These are phyloP conservation scores for Epinephelus fuscoguttatus DNA, from an alignment of 2,113 vertebrate species.

Conservation along the genomic window DNA sequence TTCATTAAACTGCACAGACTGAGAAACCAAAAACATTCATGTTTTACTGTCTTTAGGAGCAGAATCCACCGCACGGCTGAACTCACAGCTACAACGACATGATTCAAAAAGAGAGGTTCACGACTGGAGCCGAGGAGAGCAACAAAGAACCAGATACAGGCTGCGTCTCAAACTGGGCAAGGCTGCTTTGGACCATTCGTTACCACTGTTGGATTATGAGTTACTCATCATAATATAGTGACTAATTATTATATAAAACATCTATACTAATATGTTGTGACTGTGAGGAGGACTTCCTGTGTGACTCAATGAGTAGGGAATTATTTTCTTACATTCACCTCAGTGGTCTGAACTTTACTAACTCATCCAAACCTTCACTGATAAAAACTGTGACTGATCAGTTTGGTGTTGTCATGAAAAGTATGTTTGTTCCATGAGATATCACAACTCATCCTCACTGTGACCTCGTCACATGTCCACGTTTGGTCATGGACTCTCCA, in stretches of 20 bases:
- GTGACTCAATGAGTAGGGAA: no score
- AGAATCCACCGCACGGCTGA: constrained; percentile 9
- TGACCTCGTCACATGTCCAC: no score
- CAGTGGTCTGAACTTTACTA: background rate
- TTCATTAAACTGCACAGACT: constrained; percentile 1
- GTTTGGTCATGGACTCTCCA: no score
- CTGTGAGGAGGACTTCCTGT: background rate
- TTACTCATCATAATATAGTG: no score
- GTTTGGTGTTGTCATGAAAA: background rate
- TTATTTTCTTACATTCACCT: background rate
- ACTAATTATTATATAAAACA: no score
- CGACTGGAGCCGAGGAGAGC: background rate
- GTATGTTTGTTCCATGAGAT: background rate
- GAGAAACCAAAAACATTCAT: constrained; percentile 5
- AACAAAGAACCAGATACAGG: background rate
- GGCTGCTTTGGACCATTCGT: background rate
- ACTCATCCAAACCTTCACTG: no score
- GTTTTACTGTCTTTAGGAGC: constrained; percentile 25
- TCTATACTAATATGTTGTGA: background rate
- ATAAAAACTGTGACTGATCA: background rate
- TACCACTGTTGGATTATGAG: no score
- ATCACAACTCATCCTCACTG: no score
- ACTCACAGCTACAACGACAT: background rate
- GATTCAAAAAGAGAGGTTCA: constrained; percentile 14
- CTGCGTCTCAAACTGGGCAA: constrained; percentile 5